Evolutionary conservation across 2,797 vertebrate genomes (phyloP).

Genomic region (Picus viridis): DNA sequence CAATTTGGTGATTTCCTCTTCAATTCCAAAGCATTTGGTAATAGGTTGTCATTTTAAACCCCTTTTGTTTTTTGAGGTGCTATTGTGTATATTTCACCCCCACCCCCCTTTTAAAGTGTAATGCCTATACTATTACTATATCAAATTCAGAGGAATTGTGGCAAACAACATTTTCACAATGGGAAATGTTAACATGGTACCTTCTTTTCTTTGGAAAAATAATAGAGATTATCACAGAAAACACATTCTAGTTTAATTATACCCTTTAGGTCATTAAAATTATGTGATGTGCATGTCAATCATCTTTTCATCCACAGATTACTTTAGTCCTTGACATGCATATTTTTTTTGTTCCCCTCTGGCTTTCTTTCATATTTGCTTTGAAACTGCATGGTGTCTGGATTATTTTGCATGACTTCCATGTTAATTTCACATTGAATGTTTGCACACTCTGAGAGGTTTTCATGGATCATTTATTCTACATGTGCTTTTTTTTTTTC

Average conservation of each 20-base stretch:
- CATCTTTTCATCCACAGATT: constrained; percentile 27
- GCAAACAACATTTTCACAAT: constrained; percentile 70
- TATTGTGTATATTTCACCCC: neutral
- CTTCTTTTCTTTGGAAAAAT: constrained; percentile 71
- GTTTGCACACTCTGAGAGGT: constrained; percentile 65
- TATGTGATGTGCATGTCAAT: constrained; percentile 65
- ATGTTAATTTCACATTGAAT: constrained; percentile 67
- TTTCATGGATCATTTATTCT: constrained; percentile 74
- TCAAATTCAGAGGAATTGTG: constrained; percentile 62
- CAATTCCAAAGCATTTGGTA: constrained; percentile 37
- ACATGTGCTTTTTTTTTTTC: constrained; percentile 72
- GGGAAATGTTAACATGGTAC: constrained; percentile 72
- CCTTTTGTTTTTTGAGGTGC: constrained; percentile 27
- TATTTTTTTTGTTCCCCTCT: constrained; percentile 23
- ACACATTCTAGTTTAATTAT: constrained; percentile 75
- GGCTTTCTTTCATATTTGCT: constrained; percentile 71
- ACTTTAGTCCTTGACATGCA: constrained; percentile 37
- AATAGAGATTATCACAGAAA: constrained; percentile 68
- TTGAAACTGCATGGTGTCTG: constrained; percentile 73
- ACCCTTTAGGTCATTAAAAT: constrained; percentile 53
- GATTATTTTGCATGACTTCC: constrained; percentile 76
- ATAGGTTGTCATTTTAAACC: constrained; percentile 18
- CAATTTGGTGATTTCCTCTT: constrained; percentile 23
- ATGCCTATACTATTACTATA: constrained; percentile 46
- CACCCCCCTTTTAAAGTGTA: constrained; percentile 42